Percentiles rank a stretch among this genome's conserved stretches.
phyloP scores from a whole-genome alignment of 2,888 invertebrate species.

The Eilema sororculum region DNA sequence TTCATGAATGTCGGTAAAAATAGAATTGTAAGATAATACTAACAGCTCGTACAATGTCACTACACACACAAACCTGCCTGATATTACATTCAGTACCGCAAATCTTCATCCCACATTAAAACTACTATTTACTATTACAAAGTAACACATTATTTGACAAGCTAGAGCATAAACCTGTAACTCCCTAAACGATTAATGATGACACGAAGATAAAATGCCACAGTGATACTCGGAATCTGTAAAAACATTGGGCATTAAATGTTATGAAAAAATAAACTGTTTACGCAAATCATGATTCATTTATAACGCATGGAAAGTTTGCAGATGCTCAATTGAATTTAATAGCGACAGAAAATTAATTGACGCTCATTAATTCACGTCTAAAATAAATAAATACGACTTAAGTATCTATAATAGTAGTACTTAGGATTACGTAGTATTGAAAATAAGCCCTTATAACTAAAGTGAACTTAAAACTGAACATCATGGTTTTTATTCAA shows the following conservation, averaged over 20 bases:
- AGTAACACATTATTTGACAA: conserved; percentile 28
- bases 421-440: neutral
- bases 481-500: conserved; percentile 58
- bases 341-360: neutral
- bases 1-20: neutral
- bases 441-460: conserved; percentile 14
- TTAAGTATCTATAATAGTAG: conserved; percentile 33
- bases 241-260: conserved; percentile 21
- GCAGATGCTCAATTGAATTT: neutral
- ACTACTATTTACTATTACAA: conserved; percentile 27
- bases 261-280: conserved; percentile 11
- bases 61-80: neutral
- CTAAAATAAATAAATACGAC: conserved; percentile 6
- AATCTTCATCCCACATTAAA: conserved; percentile 5
- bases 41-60: neutral
- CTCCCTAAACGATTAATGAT: conserved; percentile 22
- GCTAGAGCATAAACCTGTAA: conserved; percentile 34
- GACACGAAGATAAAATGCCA: conserved; percentile 33
- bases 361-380: neutral
- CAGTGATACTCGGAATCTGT: conserved; percentile 30
- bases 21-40: neutral
- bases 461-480: conserved; percentile 27
- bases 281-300: conserved; percentile 28
- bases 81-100: neutral
- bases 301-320: conserved; percentile 2